Base-by-base conservation (phyloP, 2,888 invertebrate genomes). In the Stictocephala bisonia region DNA sequence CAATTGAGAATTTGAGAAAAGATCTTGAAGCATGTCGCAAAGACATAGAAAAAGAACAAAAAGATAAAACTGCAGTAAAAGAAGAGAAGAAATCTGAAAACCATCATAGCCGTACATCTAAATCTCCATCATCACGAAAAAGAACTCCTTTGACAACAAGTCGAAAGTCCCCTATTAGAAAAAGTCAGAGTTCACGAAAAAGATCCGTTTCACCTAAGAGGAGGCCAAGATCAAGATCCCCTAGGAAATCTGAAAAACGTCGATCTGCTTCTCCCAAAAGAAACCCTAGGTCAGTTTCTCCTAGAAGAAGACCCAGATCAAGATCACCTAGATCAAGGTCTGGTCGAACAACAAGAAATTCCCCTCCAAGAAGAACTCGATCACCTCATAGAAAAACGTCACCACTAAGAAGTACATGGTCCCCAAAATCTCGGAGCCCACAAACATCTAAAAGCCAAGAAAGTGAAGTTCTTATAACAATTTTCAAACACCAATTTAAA, bases 41-140 rank as follows among this genome's bases (percentile, higher is more conserved):
- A 22, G 64, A 64, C 27, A 44, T 64, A 11, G 64, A 64, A 44
- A 64, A 64, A 26, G 64, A 64, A 20, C 64, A 64, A 24, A 64
- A 64, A 44, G 24, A 24, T 26, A 41, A 60, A 40, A 40, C 26
- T 2, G 58, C 40, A 9, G 60, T 35, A 4, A 15, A 11, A 2
- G 40, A 40, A 18, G 18, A 11, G 3, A 60, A 40, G 29, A 11
- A n/a, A n/a, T n/a, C n/a, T n/a, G n/a, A n/a, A n/a, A n/a, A n/a
- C n/a, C n/a, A n/a, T n/a, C n/a, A n/a, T n/a, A n/a, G n/a, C n/a
- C n/a, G n/a, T n/a, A n/a, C n/a, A n/a, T n/a, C n/a, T n/a, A n/a
- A n/a, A n/a, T n/a, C n/a, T n/a, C n/a, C n/a, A n/a, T n/a, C n/a
- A n/a, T n/a, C n/a, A n/a, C n/a, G n/a, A n/a, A n/a, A n/a, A n/a